A percentile compares a stretch with the other conserved stretches of the same genome.
phyloP scores from a whole-genome alignment of 1,140 invertebrate genomes.

The Drosophila pruinosa region DNA sequence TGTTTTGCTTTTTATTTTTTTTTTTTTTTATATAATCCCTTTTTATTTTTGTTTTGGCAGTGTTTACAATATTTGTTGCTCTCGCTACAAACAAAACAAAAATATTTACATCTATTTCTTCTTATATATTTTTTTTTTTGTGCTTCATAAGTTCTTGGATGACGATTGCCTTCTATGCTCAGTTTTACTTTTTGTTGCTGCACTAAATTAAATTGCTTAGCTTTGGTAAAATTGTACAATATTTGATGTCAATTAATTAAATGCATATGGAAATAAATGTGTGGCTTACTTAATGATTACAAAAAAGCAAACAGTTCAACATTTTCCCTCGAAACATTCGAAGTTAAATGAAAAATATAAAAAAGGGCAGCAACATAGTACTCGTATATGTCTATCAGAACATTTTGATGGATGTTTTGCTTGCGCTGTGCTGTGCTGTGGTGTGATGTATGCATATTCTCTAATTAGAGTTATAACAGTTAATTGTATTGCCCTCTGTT shows the following conservation, averaged over 20 bases:
- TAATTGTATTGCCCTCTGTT: constrained; percentile 39
- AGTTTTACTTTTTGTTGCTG: constrained; percentile 30
- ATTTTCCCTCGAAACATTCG: constrained; percentile 48
- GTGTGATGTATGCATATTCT: constrained; percentile 45
- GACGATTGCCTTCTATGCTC: constrained; percentile 14
- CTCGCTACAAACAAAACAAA: constrained; percentile 49
- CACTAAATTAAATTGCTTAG: constrained; percentile 53
- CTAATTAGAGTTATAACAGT: constrained; percentile 43
- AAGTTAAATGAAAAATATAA: constrained; percentile 38
- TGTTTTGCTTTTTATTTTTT: constrained; percentile 22
- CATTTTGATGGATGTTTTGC: constrained; percentile 35
- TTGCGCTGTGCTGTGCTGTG: constrained; percentile 61
- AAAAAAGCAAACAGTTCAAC: constrained; percentile 55
- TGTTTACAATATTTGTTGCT: constrained; percentile 58
- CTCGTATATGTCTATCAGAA: constrained; percentile 28
- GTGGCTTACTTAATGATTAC: constrained; percentile 40
- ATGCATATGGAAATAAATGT: constrained; percentile 47
- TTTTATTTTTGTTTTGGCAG: constrained; percentile 71
- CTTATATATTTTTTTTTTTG: constrained; percentile 23
- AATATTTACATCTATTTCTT: constrained; percentile 31
- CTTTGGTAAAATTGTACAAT: constrained; percentile 77
- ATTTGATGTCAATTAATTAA: constrained; percentile 50
- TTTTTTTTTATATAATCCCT: constrained; percentile 13
- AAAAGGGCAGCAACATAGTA: constrained; percentile 36
- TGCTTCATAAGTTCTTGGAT: constrained; percentile 22